phyloP scores from a whole-genome alignment of 2,113 vertebrate genomes.

The Ammodytes marinus region DNA sequence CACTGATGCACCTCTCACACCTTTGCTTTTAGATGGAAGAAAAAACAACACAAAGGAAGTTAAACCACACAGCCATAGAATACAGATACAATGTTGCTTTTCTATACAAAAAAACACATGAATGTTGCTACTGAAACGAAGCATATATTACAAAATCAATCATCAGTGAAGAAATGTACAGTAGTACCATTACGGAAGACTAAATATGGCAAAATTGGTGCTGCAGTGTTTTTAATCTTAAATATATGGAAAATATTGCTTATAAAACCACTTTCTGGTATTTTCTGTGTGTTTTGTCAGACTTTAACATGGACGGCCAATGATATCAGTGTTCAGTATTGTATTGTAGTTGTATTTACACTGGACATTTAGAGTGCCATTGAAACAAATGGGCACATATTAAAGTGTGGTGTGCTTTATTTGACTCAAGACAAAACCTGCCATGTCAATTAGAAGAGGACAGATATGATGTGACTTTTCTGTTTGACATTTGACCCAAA shows the following conservation, averaged over 20 bases:
- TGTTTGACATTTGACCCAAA: neutral
- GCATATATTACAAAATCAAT: slow-evolving; percentile 25
- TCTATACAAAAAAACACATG: slow-evolving; percentile 55
- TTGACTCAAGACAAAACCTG: slow-evolving; percentile 17
- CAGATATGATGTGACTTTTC: neutral
- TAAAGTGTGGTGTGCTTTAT: slow-evolving; percentile 48
- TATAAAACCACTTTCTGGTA: slow-evolving; percentile 2
- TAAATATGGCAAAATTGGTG: slow-evolving; percentile 50
- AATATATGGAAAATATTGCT: slow-evolving; percentile 61
- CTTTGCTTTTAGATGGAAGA: neutral
- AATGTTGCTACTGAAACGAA: slow-evolving; percentile 36
- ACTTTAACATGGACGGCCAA: neutral
- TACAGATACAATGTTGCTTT: slow-evolving; percentile 39
- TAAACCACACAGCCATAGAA: slow-evolving; percentile 23
- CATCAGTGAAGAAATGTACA: neutral
- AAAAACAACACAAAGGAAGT: slow-evolving; percentile 35
- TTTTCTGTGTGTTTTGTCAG: neutral
- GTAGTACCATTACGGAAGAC: slow-evolving; percentile 70
- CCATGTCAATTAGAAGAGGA: neutral
- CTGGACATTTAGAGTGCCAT: neutral
- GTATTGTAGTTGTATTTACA: neutral
- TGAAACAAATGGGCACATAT: neutral
- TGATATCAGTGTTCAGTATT: slow-evolving; percentile 4
- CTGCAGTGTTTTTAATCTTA: slow-evolving; percentile 32
- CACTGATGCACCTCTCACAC: slow-evolving; percentile 18